Base-by-base conservation (phyloP, 2,113 vertebrate genomes). In the Lampris incognitus region DNA sequence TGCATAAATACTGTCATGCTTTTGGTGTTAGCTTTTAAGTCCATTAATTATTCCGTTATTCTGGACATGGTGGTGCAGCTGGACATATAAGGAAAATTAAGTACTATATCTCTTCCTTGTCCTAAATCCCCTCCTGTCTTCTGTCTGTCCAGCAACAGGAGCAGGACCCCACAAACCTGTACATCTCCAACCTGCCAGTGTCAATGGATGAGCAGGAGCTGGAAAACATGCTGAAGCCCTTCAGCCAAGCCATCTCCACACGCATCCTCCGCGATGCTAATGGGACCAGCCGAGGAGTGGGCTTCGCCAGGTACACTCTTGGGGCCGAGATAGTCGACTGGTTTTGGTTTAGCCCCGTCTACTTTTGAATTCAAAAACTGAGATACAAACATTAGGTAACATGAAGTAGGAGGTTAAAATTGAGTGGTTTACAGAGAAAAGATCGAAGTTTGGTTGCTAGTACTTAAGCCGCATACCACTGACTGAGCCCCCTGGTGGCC, bases 131-230 rank as follows among this genome's bases (percentile, higher is more conserved):
- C 50, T 5, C 4, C 7, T 83, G 11, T 51, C n/a, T 36, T 72
- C 40, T 76, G 40, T 76, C 8, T 8, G 1, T 55, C 39, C 89
- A 98, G 97, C 97, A 98, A 96, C 97, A 98, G 92, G 97, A 98
- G 72, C 97, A 98, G 91, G 97, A 98, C 90, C 97, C 96, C 74
- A 98, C 97, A 85, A 98, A 98, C 89, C 81, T 98, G 62, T 98
- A 98, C 91, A 97, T 98, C 89, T 98, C 97, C 73, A 98, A 98
- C 89, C 92, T 98, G 86, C 97, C 97, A 0, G 83, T 96, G 71
- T 95, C 95, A 37, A 96, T 98, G 96, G 97, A 97, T 0, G 97
- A 98, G 88, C 96, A 96, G 74, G 97, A 97, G 86, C 92, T 98
- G 88, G 97, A 98, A 90, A 95, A 91, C 60, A 95, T 98, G 95